Conservation (phyloP, 2,888 invertebrate genomes). For the Dolichopus griseipennis region DNA sequence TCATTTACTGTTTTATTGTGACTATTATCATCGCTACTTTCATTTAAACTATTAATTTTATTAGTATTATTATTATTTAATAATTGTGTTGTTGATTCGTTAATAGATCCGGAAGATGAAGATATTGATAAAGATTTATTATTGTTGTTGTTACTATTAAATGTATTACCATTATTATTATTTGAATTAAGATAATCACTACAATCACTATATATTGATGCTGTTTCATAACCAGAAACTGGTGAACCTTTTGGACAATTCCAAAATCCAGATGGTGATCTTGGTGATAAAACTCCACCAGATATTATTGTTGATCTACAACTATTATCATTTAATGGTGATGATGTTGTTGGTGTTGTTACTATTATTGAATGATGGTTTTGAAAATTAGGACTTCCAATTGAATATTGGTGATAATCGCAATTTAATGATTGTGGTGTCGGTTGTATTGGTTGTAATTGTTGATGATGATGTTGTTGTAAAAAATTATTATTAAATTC, state of each 20-base stretch:
- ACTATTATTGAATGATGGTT: background rate
- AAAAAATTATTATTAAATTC: conserved; percentile 18
- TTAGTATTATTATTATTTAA: conserved; percentile 12
- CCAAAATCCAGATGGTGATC: conserved; percentile 36
- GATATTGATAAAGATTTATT: conserved; percentile 11
- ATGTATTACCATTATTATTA: background rate
- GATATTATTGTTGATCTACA: conserved; percentile 23
- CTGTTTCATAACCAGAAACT: conserved; percentile 43
- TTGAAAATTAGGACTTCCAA: conserved; percentile 35
- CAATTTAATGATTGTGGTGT: conserved; percentile 26
- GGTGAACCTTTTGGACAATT: conserved; percentile 41
- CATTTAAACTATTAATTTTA: conserved; percentile 9
- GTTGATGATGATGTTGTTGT: conserved; percentile 22
- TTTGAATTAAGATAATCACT: conserved; percentile 24
- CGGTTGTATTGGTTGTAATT: conserved; percentile 19
- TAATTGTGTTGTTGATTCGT: background rate
- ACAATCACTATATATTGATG: conserved; percentile 40
- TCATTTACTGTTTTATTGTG: conserved; percentile 22
- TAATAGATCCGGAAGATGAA: conserved; percentile 44
- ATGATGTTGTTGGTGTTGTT: conserved; percentile 17
- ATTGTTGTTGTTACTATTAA: background rate
- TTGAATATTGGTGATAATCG: conserved; percentile 31
- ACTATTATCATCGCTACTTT: conserved; percentile 21
- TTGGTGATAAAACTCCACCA: conserved; percentile 26
- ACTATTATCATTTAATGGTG: conserved; percentile 23